phyloP scores from a whole-genome alignment of 2,113 vertebrate genomes.

The Tylochromis polylepis region DNA sequence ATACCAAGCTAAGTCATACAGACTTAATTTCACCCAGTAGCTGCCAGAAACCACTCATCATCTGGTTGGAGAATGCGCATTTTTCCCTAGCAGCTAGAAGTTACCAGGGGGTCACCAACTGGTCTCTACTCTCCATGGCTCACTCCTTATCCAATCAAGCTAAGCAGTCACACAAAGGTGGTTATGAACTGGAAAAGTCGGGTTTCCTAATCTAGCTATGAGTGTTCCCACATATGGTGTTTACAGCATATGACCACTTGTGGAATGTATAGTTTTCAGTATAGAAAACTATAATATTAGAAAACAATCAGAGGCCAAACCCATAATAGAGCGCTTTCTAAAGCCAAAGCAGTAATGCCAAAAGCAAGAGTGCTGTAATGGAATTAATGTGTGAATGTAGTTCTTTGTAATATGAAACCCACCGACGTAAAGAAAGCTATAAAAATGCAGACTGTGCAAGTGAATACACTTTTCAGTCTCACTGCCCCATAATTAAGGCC shows the following conservation, averaged over 20 bases:
- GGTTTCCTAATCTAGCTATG: too few relatives aligned
- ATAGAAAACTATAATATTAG: not conserved
- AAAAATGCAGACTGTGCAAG: too few relatives aligned
- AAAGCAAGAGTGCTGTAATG: too few relatives aligned
- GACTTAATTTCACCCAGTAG: not conserved
- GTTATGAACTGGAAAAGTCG: too few relatives aligned
- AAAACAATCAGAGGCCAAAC: not conserved
- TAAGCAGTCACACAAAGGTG: not conserved
- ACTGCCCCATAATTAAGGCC: too few relatives aligned
- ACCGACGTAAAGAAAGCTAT: too few relatives aligned
- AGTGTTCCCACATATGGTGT: too few relatives aligned
- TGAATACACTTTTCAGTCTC: too few relatives aligned
- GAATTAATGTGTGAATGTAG: too few relatives aligned
- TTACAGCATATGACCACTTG: not conserved
- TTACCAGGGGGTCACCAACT: not conserved
- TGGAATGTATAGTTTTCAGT: not conserved
- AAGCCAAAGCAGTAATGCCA: too few relatives aligned
- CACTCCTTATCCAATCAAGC: not conserved
- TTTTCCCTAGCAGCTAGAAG: not conserved
- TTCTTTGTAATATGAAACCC: too few relatives aligned
- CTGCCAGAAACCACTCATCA: not conserved
- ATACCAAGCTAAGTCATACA: not conserved
- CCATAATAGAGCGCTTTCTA: too few relatives aligned
- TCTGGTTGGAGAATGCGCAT: not conserved
- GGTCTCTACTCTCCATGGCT: not conserved